phyloP scores from a whole-genome alignment of 2,888 invertebrate species.

The Euclidia mi region DNA sequence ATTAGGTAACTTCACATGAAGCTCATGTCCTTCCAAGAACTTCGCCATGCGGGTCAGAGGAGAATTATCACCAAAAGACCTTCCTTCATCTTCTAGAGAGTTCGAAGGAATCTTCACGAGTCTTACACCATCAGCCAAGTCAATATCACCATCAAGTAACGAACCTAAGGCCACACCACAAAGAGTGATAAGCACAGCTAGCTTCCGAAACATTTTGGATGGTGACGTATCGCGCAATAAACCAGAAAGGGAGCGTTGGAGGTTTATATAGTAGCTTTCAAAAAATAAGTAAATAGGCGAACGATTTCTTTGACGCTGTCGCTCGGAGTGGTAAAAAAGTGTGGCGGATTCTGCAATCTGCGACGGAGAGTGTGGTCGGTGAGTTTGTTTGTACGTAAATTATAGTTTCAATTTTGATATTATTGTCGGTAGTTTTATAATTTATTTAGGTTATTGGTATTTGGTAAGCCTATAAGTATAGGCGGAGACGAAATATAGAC shows the following conservation, averaged over 20 bases:
- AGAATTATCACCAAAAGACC: conserved; percentile 87
- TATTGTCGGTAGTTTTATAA: no score
- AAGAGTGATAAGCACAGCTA: conserved; percentile 62
- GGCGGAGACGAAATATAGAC: no score
- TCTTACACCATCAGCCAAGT: conserved; percentile 91
- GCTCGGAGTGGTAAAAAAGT: conserved; percentile 60
- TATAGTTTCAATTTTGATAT: no score
- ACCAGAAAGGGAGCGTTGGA: conserved; percentile 74
- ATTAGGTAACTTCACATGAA: conserved; percentile 93
- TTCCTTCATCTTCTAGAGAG: conserved; percentile 82
- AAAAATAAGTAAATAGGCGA: conserved; percentile 79
- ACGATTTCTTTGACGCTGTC: conserved; percentile 72
- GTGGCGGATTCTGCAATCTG: conserved; percentile 47
- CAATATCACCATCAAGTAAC: conserved; percentile 86
- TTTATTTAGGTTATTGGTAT: no score
- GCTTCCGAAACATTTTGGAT: conserved; percentile 79
- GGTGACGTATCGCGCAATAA: conserved; percentile 77
- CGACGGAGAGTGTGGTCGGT: conserved; percentile 29
- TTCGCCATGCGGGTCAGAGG: conserved; percentile 90
- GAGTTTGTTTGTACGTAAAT: conserved; percentile 38
- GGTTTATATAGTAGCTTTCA: conserved; percentile 85
- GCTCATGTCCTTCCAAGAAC: conserved; percentile 93
- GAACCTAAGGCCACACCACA: conserved; percentile 63
- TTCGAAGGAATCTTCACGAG: conserved; percentile 89
- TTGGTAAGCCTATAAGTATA: no score